Evolutionary conservation across 2,888 invertebrate species (phyloP).

Genomic region (Drosophila fungiperda): DNA sequence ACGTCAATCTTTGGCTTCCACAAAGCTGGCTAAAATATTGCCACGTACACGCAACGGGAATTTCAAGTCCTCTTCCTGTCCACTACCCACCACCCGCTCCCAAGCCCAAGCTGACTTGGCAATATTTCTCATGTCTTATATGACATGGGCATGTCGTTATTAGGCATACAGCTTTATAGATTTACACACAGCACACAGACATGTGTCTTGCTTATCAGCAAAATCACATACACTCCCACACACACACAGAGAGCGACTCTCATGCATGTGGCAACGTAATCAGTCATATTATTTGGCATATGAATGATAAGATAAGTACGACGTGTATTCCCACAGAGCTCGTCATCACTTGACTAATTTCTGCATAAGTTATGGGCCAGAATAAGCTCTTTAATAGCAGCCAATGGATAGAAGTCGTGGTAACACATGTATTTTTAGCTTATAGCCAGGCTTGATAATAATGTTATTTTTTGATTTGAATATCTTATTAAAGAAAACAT

Average conservation of each 20-base stretch:
- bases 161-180: constrained; percentile 73
- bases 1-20: constrained; percentile 48
- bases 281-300: constrained; percentile 75
- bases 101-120: constrained; percentile 63
- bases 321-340: constrained; percentile 29
- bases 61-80: neutral
- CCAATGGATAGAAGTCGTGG: constrained; percentile 54
- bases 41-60: constrained; percentile 43
- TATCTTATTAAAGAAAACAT: neutral
- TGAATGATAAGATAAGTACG: constrained; percentile 71
- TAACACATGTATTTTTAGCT: constrained; percentile 13
- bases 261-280: constrained; percentile 64
- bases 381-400: constrained; percentile 44
- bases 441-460: neutral
- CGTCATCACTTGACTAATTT: constrained; percentile 46
- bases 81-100: neutral
- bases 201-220: constrained; percentile 76
- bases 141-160: constrained; percentile 71
- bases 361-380: constrained; percentile 53
- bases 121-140: constrained; percentile 69
- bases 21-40: constrained; percentile 61
- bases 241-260: no score
- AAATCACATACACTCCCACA: constrained; percentile 10
- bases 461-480: no score
- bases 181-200: constrained; percentile 70